These are phyloP conservation scores for Boloria euphrosyne DNA, from an alignment of 2,888 invertebrate genomes.

Conservation along the genomic window DNA sequence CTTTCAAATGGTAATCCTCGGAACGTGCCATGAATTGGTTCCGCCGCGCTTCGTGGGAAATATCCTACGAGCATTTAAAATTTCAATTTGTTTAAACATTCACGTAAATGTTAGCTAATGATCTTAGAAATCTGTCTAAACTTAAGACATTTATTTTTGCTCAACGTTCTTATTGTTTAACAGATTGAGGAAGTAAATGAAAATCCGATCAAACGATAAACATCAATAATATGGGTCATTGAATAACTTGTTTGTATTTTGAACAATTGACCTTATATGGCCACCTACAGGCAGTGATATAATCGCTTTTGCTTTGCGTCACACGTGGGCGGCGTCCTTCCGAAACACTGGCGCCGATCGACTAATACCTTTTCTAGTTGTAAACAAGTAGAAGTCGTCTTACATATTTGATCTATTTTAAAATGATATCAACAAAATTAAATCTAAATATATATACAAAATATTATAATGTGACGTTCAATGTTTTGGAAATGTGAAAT, in stretches of 20 bases:
- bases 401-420: constrained; percentile 27
- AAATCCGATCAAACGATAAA: constrained; percentile 24
- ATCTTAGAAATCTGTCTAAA: not conserved
- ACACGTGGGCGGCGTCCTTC: constrained; percentile 74
- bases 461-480: too few relatives aligned
- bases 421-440: not conserved
- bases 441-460: not conserved
- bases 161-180: not conserved
- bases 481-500: too few relatives aligned
- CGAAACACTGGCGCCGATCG: constrained; percentile 55
- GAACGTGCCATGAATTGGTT: constrained; percentile 77
- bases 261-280: constrained; percentile 80
- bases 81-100: constrained; percentile 32
- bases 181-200: constrained; percentile 5
- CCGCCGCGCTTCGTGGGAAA: constrained; percentile 72
- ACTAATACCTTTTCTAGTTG: constrained; percentile 43
- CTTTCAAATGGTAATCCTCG: constrained; percentile 77
- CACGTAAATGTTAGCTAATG: constrained; percentile 12
- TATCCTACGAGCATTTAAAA: constrained; percentile 41
- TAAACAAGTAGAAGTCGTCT: constrained; percentile 45
- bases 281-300: constrained; percentile 80
- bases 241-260: constrained; percentile 51
- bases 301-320: constrained; percentile 68
- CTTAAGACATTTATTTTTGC: not conserved
- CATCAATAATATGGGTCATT: constrained; percentile 44